Base-by-base conservation (phyloP, 2,888 invertebrate species). In the Agrilus biguttatus region DNA sequence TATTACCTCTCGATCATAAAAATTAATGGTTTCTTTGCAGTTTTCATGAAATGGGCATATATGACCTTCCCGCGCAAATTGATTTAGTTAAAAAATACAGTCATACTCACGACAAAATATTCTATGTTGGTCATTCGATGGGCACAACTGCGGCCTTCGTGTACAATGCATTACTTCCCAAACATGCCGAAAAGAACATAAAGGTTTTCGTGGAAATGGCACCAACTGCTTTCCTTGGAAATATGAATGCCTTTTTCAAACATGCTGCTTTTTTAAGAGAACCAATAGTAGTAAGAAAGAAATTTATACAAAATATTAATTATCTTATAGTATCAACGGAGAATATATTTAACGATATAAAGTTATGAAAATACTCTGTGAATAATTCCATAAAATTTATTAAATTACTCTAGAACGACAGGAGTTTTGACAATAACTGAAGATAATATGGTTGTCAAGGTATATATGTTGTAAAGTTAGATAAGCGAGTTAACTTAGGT, bases 1-100 rank as follows among this genome's bases (percentile, higher is more conserved):
- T 21, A 21, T 21, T 21, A 21, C 21, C 5, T 21, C 21, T 5
- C 17, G 13, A 10, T 37, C 2, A 19, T 12, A 13, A 17, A 17
- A 37, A 19, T 13, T 36, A 3, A 36, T 14, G 17, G 8, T 14
- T 36, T 14, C 14, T 6, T 37, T 43, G 14, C 7, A 43, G 43
- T 19, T 43, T 43, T 17, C 43, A 43, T 23, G 43, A 43, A 28
- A 19, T 23, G 8, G 43, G 39, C 5, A 14, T 43, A 5, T 39
- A 43, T 13, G 43, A 43, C 35, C 5, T 39, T 36, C 39, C 43
- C 8, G 36, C 19, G 2, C 43, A 43, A 21, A 8, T 43, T 8
- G 39, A 39, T 6, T 12, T 43, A 17, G 19, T 43, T 10, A 39
- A 17, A 8, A 35, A 12, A n/a, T 8, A 21, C 5, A 36, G 39